phyloP scores from a whole-genome alignment of 2,797 vertebrate genomes.

The Macroramphosus scolopax region DNA sequence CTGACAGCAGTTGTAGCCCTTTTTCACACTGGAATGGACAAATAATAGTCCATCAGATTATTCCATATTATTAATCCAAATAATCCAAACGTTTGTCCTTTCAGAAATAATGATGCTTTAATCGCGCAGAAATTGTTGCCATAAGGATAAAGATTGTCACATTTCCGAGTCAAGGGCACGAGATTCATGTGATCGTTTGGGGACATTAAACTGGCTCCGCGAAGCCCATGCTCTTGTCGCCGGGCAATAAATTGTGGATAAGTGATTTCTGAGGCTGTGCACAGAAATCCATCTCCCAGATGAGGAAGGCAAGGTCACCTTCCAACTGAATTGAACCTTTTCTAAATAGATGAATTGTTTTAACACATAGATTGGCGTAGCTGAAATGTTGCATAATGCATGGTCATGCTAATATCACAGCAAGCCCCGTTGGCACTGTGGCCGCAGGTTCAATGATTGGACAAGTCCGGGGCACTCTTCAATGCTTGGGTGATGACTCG shows the following conservation, averaged over 20 bases:
- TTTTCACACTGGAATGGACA: not conserved
- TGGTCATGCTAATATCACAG: conserved; percentile 8
- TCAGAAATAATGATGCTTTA: conserved; percentile 2
- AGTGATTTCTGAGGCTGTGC: conserved; percentile 33
- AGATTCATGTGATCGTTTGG: conserved; percentile 5
- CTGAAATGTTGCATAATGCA: conserved; percentile 24
- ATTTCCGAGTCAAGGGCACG: conserved; percentile 9
- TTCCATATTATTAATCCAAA: too few relatives aligned
- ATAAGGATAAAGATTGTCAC: conserved; percentile 9
- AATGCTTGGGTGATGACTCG: conserved; percentile 1
- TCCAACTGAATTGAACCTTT: conserved; percentile 33
- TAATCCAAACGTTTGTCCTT: too few relatives aligned
- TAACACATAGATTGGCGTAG: conserved; percentile 15
- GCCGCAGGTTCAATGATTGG: conserved; percentile 7
- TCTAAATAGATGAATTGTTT: conserved; percentile 32
- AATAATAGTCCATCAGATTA: too few relatives aligned
- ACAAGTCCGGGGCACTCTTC: not conserved
- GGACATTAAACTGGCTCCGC: not conserved
- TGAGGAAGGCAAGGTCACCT: conserved; percentile 43
- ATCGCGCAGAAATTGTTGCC: conserved; percentile 2
- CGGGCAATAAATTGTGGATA: conserved; percentile 23
- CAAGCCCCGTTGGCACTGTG: not conserved
- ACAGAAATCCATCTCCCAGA: conserved; percentile 31
- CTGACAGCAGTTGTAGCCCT: not conserved
- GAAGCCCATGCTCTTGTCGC: conserved; percentile 1